phyloP scores from a whole-genome alignment of 2,888 invertebrate genomes.

The Vannuccia rotundouncinata region DNA sequence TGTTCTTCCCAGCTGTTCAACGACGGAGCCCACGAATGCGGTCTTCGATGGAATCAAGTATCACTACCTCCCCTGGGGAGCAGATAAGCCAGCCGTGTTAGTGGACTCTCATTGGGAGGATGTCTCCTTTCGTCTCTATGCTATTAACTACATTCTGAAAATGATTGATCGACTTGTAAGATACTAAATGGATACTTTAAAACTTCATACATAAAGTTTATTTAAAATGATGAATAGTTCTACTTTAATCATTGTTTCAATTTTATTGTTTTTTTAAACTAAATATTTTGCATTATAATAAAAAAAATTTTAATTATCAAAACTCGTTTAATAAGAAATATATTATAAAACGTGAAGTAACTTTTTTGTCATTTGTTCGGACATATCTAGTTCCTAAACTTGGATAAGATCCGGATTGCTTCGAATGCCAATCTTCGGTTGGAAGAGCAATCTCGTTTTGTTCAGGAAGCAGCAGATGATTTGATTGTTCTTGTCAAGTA shows the following conservation, averaged over 20 bases:
- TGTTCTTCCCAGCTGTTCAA: conserved; percentile 56
- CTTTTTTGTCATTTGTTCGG: neutral
- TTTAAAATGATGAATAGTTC: too few species aligned
- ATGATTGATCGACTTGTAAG: conserved; percentile 25
- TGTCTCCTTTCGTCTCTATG: conserved; percentile 56
- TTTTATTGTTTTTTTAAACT: neutral
- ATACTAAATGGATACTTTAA: neutral
- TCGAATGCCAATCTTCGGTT: conserved; percentile 51
- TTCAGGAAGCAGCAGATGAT: conserved; percentile 53
- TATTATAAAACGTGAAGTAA: neutral
- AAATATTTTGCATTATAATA: neutral
- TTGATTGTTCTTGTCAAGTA: conserved; percentile 52
- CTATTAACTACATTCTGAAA: conserved; percentile 51
- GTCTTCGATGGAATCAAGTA: conserved; percentile 59
- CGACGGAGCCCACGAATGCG: conserved; percentile 59
- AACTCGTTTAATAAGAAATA: too few species aligned
- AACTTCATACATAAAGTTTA: neutral
- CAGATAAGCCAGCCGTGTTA: conserved; percentile 54
- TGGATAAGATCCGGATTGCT: conserved; percentile 37
- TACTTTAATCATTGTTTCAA: too few species aligned
- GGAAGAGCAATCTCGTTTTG: conserved; percentile 52
- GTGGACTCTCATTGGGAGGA: conserved; percentile 58
- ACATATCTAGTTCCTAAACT: too few species aligned
- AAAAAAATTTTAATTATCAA: neutral
- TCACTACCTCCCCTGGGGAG: conserved; percentile 59